These are phyloP conservation scores for Nephrotoma appendiculata DNA, from an alignment of 2,888 invertebrate species.

Conservation along the genomic window DNA sequence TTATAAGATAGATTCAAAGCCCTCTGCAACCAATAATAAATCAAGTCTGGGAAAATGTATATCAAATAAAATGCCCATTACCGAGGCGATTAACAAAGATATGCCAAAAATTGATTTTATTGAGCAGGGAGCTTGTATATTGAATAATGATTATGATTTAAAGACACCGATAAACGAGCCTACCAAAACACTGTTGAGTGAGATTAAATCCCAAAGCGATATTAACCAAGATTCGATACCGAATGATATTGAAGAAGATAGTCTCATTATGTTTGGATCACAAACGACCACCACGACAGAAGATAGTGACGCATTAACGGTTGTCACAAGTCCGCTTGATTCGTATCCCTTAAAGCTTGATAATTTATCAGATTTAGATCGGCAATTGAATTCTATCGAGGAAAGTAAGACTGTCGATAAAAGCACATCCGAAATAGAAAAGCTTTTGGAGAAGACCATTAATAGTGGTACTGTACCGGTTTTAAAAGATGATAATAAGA, in stretches of 20 bases:
- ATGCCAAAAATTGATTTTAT: conserved; percentile 41
- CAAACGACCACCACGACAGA: conserved; percentile 39
- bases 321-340: conserved; percentile 38
- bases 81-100: conserved; percentile 25
- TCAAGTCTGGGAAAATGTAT: neutral
- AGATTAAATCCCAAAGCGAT: conserved; percentile 9
- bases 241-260: conserved; percentile 42
- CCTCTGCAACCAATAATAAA: conserved; percentile 18
- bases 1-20: conserved; percentile 5
- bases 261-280: conserved; percentile 38
- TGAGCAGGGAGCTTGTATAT: conserved; percentile 34
- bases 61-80: neutral
- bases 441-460: neutral
- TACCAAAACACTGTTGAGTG: conserved; percentile 13
- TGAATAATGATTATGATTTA: conserved; percentile 26
- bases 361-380: neutral
- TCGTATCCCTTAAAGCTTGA: conserved; percentile 19
- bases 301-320: conserved; percentile 41
- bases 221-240: conserved; percentile 13
- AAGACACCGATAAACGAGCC: conserved; percentile 35
- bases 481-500: conserved; percentile 14
- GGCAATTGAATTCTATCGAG: neutral
- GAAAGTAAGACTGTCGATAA: neutral
- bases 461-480: neutral
- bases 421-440: neutral